Percentiles rank a stretch among this genome's conserved stretches.
Evolutionary conservation across 1,140 invertebrate species (phyloP).

Genomic region (Andrena cerasifolii): DNA sequence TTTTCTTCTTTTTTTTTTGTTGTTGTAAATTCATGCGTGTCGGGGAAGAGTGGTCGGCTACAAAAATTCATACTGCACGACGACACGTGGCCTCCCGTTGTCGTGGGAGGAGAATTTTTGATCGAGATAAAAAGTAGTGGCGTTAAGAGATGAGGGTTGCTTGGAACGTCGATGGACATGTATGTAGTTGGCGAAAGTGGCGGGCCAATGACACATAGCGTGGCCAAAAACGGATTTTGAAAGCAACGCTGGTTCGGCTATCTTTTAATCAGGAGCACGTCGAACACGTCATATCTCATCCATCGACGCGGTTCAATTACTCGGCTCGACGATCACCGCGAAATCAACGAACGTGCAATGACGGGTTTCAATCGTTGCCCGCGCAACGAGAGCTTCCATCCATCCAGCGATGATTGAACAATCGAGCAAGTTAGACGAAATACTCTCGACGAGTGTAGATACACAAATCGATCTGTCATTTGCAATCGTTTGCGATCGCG

Average conservation of each 20-base stretch:
- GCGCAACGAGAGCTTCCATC: background rate
- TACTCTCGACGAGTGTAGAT: background rate
- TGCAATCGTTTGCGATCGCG: too few species aligned
- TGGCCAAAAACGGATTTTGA: too few species aligned
- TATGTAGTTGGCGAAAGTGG: background rate
- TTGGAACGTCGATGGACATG: too few species aligned
- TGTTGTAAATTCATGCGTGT: background rate
- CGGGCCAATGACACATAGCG: too few species aligned
- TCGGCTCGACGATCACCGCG: slow-evolving; percentile 38
- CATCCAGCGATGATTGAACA: background rate
- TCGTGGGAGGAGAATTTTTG: too few species aligned
- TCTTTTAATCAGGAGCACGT: slow-evolving; percentile 57
- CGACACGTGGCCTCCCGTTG: too few species aligned
- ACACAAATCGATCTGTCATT: too few species aligned
- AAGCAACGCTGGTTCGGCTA: background rate
- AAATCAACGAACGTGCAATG: slow-evolving; percentile 55
- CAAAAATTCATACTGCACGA: background rate
- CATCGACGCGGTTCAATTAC: slow-evolving; percentile 59
- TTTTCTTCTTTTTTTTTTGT: background rate
- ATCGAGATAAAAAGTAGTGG: too few species aligned
- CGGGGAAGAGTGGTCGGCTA: background rate
- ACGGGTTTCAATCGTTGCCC: slow-evolving; percentile 25
- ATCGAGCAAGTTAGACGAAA: background rate
- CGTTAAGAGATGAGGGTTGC: too few species aligned
- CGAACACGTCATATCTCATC: slow-evolving; percentile 52